These are phyloP conservation scores for Neodon shergylaensis DNA, from an alignment of 2,113 vertebrate genomes.

Conservation along the genomic window DNA sequence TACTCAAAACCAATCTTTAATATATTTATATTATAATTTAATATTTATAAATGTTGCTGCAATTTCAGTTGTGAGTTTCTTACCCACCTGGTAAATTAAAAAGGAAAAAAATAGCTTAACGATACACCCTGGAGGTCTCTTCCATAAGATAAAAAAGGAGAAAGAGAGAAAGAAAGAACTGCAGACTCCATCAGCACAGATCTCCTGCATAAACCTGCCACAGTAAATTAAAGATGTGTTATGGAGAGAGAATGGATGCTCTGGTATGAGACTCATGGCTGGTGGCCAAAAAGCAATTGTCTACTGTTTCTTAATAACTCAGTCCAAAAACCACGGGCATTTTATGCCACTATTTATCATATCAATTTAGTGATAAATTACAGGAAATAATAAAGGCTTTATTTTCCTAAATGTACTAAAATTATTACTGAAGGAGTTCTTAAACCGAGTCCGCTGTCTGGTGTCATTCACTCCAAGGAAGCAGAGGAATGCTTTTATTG, in stretches of 20 bases:
- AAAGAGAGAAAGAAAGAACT: neutral
- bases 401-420: conserved; percentile 56
- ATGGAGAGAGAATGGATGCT: conserved; percentile 69
- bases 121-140: neutral
- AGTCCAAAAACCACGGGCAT: conserved; percentile 56
- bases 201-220: neutral
- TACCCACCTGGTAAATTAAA: neutral
- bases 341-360: conserved; percentile 51
- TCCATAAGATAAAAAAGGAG: neutral
- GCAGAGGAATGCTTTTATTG: neutral
- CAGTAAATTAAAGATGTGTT: conserved; percentile 50
- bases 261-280: conserved; percentile 64
- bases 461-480: neutral
- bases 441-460: neutral
- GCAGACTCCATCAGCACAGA: conserved; percentile 24
- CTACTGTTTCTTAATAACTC: conserved; percentile 78
- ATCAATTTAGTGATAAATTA: conserved; percentile 49
- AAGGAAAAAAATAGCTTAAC: neutral
- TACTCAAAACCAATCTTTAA: neutral
- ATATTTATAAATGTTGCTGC: neutral
- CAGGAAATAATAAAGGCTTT: conserved; percentile 47
- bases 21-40: neutral
- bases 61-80: neutral
- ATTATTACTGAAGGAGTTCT: neutral
- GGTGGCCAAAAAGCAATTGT: conserved; percentile 65